Evolutionary conservation across 2,888 invertebrate species (phyloP).

Genomic region (Agonum fuliginosum): DNA sequence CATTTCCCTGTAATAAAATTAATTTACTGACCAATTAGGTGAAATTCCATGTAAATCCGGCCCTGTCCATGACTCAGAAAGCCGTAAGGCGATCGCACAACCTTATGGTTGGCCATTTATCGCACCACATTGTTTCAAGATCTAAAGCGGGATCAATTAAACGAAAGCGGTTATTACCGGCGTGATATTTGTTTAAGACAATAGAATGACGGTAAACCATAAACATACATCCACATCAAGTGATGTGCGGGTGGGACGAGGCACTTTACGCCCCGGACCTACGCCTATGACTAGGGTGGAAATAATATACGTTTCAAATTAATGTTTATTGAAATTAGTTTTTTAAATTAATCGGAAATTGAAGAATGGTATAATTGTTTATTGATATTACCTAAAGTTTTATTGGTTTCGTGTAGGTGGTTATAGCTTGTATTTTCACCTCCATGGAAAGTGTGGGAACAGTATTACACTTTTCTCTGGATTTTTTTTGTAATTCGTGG

Average conservation of each 20-base stretch:
- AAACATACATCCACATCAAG: constrained; percentile 22
- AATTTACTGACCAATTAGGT: no score
- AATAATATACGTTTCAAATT: constrained; percentile 16
- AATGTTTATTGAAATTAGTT: constrained; percentile 27
- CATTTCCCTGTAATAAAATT: no score
- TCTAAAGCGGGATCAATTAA: constrained; percentile 57
- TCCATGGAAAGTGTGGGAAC: no score
- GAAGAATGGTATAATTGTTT: constrained; percentile 23
- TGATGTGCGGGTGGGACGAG: constrained; percentile 50
- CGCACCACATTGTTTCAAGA: constrained; percentile 52
- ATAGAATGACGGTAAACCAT: constrained; percentile 39
- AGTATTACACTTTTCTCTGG: neutral
- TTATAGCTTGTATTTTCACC: constrained; percentile 13
- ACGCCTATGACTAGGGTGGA: constrained; percentile 37
- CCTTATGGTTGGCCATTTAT: constrained; percentile 41
- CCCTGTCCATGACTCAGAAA: neutral
- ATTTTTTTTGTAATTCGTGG: no score
- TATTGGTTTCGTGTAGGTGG: constrained; percentile 22
- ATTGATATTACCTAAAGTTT: constrained; percentile 17
- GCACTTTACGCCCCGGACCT: constrained; percentile 30
- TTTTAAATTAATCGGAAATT: constrained; percentile 19
- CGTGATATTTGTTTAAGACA: constrained; percentile 56
- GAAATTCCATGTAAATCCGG: neutral
- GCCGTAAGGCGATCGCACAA: constrained; percentile 16
- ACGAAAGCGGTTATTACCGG: constrained; percentile 47